phyloP scores from a whole-genome alignment of 2,113 vertebrate genomes.

The Tachycineta bicolor region DNA sequence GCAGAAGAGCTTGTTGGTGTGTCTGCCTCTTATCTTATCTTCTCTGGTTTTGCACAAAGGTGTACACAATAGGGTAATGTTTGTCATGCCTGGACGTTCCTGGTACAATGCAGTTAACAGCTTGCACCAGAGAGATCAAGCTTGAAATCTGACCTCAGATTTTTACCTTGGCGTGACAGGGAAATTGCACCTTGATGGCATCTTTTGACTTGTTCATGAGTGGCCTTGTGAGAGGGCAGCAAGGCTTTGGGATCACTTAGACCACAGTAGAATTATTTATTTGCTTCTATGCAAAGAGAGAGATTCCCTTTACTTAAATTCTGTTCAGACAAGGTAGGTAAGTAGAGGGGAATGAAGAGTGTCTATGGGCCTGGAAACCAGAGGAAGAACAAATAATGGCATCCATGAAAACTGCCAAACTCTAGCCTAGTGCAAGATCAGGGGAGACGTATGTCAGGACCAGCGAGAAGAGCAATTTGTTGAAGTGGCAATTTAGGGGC shows the following conservation, averaged over 20 bases:
- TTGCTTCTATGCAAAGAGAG: not conserved
- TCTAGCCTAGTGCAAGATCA: not conserved
- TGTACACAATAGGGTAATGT: not conserved
- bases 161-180: not conserved
- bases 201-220: not conserved
- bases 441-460: not conserved
- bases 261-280: not conserved
- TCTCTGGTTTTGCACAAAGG: not conserved
- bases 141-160: not conserved
- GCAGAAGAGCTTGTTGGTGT: not conserved
- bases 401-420: conserved; percentile 5
- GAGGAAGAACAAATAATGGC: conserved; percentile 1
- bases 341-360: not conserved
- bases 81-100: not conserved
- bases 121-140: not conserved
- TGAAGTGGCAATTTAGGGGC: conserved; percentile 15
- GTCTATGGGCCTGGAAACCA: not conserved
- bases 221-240: not conserved
- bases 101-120: not conserved
- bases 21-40: not conserved
- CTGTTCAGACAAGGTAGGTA: not conserved
- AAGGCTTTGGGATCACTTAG: not conserved
- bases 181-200: not conserved
- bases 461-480: conserved; percentile 4
- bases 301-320: not conserved